A percentile compares a stretch with the other conserved stretches of the same genome.
Evolutionary conservation across 2,797 vertebrate species (phyloP).

Genomic region (Lophura swinhoii): DNA sequence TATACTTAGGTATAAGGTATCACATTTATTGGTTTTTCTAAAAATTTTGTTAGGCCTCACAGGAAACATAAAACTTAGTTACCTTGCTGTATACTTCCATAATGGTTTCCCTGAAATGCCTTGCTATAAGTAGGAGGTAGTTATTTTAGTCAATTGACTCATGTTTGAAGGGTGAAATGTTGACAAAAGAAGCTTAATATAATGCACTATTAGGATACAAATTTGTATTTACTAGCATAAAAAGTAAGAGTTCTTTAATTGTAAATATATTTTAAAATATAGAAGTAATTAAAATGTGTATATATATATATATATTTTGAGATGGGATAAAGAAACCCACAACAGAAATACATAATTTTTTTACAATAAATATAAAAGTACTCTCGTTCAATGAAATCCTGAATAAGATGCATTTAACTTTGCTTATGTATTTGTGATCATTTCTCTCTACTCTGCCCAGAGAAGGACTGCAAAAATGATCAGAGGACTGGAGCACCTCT

Average conservation of each 20-base stretch:
- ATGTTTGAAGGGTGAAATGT: neutral
- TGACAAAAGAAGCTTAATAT: neutral
- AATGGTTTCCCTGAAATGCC: neutral
- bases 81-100: neutral
- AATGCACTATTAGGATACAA: neutral
- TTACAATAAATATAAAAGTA: neutral
- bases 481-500: no score
- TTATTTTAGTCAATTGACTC: neutral
- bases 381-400: neutral
- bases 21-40: neutral
- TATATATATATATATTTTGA: neutral
- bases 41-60: neutral
- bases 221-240: neutral
- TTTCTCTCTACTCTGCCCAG: neutral
- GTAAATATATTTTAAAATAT: neutral
- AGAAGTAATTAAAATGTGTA: neutral
- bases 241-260: neutral
- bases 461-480: no score
- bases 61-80: neutral
- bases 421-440: neutral
- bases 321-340: neutral
- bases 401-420: neutral
- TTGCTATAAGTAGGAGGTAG: neutral
- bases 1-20: neutral
- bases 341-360: neutral